These are phyloP conservation scores for Campoplex capitator DNA, from an alignment of 2,888 invertebrate genomes.

Conservation along the genomic window DNA sequence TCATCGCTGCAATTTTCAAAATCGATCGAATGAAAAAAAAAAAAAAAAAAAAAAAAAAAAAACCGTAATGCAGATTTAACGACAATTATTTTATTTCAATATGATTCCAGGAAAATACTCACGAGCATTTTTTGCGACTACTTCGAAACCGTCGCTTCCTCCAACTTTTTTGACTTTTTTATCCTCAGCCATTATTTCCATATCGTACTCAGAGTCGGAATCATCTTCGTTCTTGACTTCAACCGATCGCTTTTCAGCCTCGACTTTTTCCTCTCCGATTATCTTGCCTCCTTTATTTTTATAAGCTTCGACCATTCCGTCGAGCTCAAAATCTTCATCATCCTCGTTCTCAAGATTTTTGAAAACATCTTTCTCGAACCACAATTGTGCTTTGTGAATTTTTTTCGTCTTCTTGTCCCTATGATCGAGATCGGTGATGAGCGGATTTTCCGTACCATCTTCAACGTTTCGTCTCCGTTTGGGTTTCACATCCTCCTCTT, in stretches of 20 bases:
- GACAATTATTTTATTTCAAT: neutral
- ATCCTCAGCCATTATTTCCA: slow-evolving; percentile 79
- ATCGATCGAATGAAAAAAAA: neutral
- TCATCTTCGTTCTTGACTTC: slow-evolving; percentile 62
- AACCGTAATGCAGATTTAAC: neutral
- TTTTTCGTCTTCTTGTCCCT: slow-evolving; percentile 90
- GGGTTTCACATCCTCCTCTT: slow-evolving; percentile 67
- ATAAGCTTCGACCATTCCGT: slow-evolving; percentile 90
- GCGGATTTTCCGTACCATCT: slow-evolving; percentile 85
- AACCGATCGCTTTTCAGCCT: slow-evolving; percentile 51
- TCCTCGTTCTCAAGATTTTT: slow-evolving; percentile 92
- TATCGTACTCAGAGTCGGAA: slow-evolving; percentile 85
- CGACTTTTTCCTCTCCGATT: slow-evolving; percentile 78
- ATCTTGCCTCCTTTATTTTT: slow-evolving; percentile 89
- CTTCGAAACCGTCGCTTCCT: slow-evolving; percentile 89
- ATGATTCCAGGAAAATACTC: slow-evolving; percentile 68
- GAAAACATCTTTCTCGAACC: slow-evolving; percentile 95
- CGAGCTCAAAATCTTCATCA: slow-evolving; percentile 95
- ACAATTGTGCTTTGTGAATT: slow-evolving; percentile 92
- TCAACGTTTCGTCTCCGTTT: slow-evolving; percentile 69
- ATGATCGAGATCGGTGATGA: slow-evolving; percentile 92
- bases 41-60: too few species aligned
- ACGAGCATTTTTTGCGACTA: slow-evolving; percentile 88
- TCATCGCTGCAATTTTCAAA: slow-evolving; percentile 83
- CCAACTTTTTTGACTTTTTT: slow-evolving; percentile 78